Conservation (phyloP, 2,888 invertebrate genomes). For the Cephalotes varians region DNA sequence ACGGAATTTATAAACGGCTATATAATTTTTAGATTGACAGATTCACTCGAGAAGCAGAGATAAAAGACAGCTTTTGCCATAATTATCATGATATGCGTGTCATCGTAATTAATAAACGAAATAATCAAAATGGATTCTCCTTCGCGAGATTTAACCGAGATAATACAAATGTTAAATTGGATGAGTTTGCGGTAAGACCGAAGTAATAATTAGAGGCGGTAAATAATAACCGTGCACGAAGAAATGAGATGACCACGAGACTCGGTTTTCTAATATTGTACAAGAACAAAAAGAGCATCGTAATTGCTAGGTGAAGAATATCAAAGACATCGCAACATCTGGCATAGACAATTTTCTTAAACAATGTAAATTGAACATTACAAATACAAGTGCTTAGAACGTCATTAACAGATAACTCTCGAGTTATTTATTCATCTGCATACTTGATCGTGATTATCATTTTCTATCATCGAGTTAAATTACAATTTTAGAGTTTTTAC, state of each 20-base stretch:
- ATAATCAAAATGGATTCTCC: conserved; percentile 2
- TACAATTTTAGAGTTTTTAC: background rate
- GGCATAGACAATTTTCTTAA: conserved; percentile 1
- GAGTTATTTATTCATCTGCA: background rate
- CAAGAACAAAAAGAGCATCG: background rate
- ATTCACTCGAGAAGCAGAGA: background rate
- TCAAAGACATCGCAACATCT: background rate
- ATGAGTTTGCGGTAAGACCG: conserved; percentile 17
- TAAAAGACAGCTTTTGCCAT: background rate
- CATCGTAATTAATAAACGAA: conserved; percentile 36
- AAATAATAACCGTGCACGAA: conserved; percentile 30
- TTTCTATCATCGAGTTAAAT: background rate
- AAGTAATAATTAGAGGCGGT: conserved; percentile 22
- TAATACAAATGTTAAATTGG: conserved; percentile 17
- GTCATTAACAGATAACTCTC: background rate
- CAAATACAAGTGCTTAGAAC: background rate
- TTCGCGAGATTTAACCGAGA: background rate
- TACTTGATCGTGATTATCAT: background rate
- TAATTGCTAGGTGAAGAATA: conserved; percentile 5
- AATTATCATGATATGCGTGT: conserved; percentile 18
- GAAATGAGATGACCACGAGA: background rate
- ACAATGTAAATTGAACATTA: background rate
- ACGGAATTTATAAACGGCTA: conserved; percentile 5
- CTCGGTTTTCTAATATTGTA: conserved; percentile 2
- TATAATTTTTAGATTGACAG: background rate